Evolutionary conservation across 2,113 vertebrate species (phyloP), one percentile per base, ranked within the genome.

Genomic region (Sprattus sprattus): DNA sequence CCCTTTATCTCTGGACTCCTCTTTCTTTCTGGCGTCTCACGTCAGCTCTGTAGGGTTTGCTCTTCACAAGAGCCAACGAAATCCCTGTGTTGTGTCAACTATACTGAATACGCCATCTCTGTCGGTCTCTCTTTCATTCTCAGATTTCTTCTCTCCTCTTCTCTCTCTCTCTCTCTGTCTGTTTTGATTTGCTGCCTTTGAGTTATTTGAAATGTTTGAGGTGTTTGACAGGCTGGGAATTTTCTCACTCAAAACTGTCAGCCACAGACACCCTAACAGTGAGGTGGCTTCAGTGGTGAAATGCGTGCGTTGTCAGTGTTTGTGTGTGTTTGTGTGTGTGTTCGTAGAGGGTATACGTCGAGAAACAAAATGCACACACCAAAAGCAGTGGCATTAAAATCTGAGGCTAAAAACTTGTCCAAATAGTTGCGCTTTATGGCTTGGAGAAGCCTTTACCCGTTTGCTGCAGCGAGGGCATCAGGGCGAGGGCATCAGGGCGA

Each of bases 121-220:
- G 28, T 78, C 71, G 39, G 10, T 13, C 9, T 78, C 28, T 39
- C 32, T 39, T 39, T 71, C 25, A 28, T 15, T 71, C 64, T 71
- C 25, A 9, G 1, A 11, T 32, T 71, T 15, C 15, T 15, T 1
- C 25, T 32, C 57, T 52, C 9, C 82, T 7, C 67, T 57, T 81
- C 7, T 8, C n/a, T 47, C 47, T 52, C 13, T 46, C 22, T 57
- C 81, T 32, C 71, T 85, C 18, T 11, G 6, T 45, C 9, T 32
- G 9, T 78, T 32, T 78, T 32, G 71, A 78, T 78, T 78, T 78
- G 71, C 71, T 78, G 13, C 28, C 25, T 78, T 78, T 78, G 71
- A 32, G 44, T 78, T 39, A 32, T 78, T 32, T 39, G 71, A 78
- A 78, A 78, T 78, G 71, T 78, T 78, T 78, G 71, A 78, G 71